phyloP scores from a whole-genome alignment of 23 tunicate species.

The Aplidium turbinatum region DNA sequence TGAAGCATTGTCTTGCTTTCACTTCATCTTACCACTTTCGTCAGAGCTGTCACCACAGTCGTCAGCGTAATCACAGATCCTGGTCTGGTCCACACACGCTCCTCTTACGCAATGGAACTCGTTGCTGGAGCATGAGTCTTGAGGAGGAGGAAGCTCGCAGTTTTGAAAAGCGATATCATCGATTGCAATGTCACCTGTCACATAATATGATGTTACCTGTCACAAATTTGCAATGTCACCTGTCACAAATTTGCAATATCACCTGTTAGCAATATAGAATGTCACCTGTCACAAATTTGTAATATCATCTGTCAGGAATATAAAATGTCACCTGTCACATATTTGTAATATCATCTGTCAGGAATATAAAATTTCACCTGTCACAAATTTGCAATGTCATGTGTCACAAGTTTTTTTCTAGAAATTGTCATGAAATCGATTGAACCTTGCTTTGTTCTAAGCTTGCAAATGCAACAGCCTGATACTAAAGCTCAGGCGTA shows the following conservation, averaged over 20 bases:
- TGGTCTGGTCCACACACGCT: slow-evolving; percentile 61
- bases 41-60: slow-evolving; percentile 94
- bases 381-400: too few species aligned
- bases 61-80: slow-evolving; percentile 83
- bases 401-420: too few species aligned
- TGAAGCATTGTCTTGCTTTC: too few species aligned
- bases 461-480: too few species aligned
- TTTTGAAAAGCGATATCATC: slow-evolving; percentile 79
- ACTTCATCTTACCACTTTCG: slow-evolving; percentile 71
- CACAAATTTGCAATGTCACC: neutral
- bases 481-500: too few species aligned
- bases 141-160: slow-evolving; percentile 68
- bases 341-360: too few species aligned
- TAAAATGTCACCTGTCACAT: too few species aligned
- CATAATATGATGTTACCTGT: slow-evolving; percentile 2
- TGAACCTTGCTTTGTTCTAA: too few species aligned
- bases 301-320: too few species aligned
- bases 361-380: too few species aligned
- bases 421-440: too few species aligned
- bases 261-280: neutral
- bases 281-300: too few species aligned
- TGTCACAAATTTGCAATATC: neutral
- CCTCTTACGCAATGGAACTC: slow-evolving; percentile 62
- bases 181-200: slow-evolving; percentile 86
- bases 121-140: slow-evolving; percentile 40